Evolutionary conservation across 2,888 invertebrate genomes (phyloP).

Genomic region (Nemapogon koenigi): DNA sequence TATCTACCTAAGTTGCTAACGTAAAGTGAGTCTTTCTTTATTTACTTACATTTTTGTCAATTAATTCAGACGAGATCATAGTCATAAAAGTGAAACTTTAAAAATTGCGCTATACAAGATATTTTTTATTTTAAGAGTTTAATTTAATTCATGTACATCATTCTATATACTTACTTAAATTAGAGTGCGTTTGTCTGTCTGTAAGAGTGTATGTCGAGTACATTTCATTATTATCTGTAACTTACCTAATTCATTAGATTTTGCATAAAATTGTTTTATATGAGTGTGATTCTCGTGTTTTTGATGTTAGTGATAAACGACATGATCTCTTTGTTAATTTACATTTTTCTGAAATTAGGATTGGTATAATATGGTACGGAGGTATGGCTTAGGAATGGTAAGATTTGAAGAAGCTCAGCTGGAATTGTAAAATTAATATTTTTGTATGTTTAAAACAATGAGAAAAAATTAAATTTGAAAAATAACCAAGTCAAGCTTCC

Average conservation of each 20-base stretch:
- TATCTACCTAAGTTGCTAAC: no score
- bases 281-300: constrained; percentile 45
- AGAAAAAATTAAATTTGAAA: background rate
- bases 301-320: constrained; percentile 33
- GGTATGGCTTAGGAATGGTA: constrained; percentile 23
- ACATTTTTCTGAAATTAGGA: constrained; percentile 57
- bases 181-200: background rate
- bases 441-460: constrained; percentile 2
- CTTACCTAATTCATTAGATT: background rate
- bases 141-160: no score
- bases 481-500: background rate
- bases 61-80: no score
- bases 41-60: no score
- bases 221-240: background rate
- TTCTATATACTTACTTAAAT: no score
- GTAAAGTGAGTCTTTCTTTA: no score
- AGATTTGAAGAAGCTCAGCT: constrained; percentile 46
- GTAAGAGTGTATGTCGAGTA: background rate
- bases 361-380: constrained; percentile 19
- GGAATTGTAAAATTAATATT: constrained; percentile 8
- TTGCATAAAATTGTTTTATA: constrained; percentile 21
- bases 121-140: no score
- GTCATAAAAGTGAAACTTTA: no score
- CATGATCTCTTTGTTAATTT: constrained; percentile 52
- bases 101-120: no score